Evolutionary conservation across 1,140 invertebrate species (phyloP), one percentile per base, ranked within the genome.

Genomic region (Drosophila truncata): DNA sequence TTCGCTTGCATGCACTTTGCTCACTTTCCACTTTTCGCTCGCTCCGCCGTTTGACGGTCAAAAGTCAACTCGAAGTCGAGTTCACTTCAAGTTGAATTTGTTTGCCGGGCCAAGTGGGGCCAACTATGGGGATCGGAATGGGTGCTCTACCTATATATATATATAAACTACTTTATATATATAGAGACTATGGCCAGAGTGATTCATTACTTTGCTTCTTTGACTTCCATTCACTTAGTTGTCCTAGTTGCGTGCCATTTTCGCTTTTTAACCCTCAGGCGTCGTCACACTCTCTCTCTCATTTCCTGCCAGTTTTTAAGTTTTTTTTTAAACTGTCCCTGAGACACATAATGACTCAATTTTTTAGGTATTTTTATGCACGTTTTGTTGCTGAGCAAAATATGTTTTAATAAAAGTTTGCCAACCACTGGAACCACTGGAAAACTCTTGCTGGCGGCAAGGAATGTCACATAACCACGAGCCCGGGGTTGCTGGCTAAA

Each of bases 61-160:
- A 90, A 90, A 90, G 85, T 90, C 85, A 90, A 90, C 85, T 90
- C 78, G 85, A 90, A 90, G 85, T 90, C 82, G 85, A 90, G 85
- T 90, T 90, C 85, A 90, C 85, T 90, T 90, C 71, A 90, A 90
- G 71, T 90, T 90, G 85, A 90, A 90, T 90, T 90, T 90, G 86
- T 90, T 90, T 90, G 85, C 78, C 60, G 64, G 83, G 80, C 63
- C 77, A 80, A 88, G 78, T 78, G 72, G 62, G 69, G 57, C 33
- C 69, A 59, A 62, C 57, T 33, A 29, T 31, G 60, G 60, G 47
- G 47, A 31, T 20, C 49, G 16, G 31, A 33, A 35, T 13, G 42
- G 60, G 7, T 27, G 31, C 25, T 16, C 23, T 14, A 23, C 31
- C 18, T 29, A 14, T 42, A 65, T 25, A 61, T 29, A 63, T 23